These are phyloP conservation scores for Cricetomys ansorgei DNA, from an alignment of 2,113 vertebrate species.

Conservation along the genomic window DNA sequence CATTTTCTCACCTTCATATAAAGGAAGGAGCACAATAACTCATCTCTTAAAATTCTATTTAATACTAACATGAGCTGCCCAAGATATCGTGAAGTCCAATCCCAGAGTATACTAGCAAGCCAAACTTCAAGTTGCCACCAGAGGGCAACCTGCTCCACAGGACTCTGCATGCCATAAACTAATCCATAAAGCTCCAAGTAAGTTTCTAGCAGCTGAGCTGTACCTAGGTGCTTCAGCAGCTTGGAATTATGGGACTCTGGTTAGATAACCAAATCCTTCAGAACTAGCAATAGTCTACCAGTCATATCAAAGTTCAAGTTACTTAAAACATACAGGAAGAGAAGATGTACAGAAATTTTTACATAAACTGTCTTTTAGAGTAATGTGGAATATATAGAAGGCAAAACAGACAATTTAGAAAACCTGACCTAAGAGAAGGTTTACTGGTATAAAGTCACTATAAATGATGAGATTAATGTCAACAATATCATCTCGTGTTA, in stretches of 20 bases:
- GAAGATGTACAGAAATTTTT: neutral
- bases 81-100: neutral
- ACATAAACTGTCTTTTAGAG: constrained; percentile 30
- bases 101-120: neutral
- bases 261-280: neutral
- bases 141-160: constrained; percentile 50
- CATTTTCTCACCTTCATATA: neutral
- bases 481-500: neutral
- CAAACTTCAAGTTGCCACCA: constrained; percentile 51
- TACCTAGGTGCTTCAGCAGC: neutral
- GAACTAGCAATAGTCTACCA: neutral
- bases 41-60: neutral
- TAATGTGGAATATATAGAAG: neutral
- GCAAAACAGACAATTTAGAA: neutral
- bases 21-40: neutral
- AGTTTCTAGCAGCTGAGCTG: neutral
- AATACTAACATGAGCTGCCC: neutral
- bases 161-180: too few species aligned
- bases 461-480: neutral
- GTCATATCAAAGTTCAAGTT: neutral
- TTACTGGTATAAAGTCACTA: constrained; percentile 11
- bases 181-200: neutral
- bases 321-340: neutral
- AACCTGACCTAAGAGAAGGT: neutral
- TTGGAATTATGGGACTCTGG: neutral